Evolutionary conservation across 2,113 vertebrate genomes (phyloP).

Genomic region (Forbesichthys agassizii): DNA sequence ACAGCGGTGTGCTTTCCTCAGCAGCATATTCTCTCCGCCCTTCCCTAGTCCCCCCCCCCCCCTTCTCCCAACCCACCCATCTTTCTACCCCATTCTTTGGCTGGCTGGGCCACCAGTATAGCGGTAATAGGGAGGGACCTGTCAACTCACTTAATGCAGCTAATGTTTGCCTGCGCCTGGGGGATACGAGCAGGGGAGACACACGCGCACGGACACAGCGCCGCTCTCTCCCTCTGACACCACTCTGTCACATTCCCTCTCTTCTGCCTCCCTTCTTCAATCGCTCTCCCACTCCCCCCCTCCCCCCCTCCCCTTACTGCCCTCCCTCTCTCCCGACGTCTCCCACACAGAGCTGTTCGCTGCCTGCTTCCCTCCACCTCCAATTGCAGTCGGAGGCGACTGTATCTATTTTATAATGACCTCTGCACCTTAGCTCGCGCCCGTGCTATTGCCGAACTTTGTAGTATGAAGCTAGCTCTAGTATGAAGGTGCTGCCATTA

Average conservation of each 20-base stretch:
- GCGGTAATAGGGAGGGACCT: slow-evolving; percentile 81
- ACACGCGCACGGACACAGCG: slow-evolving; percentile 68
- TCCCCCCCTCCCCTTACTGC: slow-evolving; percentile 21
- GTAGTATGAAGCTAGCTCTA: no score
- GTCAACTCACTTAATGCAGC: slow-evolving; percentile 84
- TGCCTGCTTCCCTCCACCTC: slow-evolving; percentile 23
- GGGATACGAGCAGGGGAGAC: slow-evolving; percentile 70
- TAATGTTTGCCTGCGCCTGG: slow-evolving; percentile 80
- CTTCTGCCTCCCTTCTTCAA: slow-evolving; percentile 52
- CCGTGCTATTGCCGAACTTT: no score
- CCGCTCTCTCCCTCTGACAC: slow-evolving; percentile 67
- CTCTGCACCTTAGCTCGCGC: no score
- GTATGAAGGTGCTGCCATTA: no score
- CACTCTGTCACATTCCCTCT: slow-evolving; percentile 70
- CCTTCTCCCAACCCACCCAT: neutral
- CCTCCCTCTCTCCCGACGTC: slow-evolving; percentile 48
- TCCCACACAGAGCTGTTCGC: slow-evolving; percentile 37
- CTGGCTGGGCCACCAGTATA: slow-evolving; percentile 69
- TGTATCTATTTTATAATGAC: no score
- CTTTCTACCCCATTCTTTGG: slow-evolving; percentile 6
- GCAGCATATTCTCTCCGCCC: neutral
- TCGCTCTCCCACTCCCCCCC: slow-evolving; percentile 31
- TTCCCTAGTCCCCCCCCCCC: neutral
- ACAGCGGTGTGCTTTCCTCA: slow-evolving; percentile 20
- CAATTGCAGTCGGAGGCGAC: no score